Conservation (phyloP, 2,113 vertebrate species). For the Cyrtonyx montezumae region DNA sequence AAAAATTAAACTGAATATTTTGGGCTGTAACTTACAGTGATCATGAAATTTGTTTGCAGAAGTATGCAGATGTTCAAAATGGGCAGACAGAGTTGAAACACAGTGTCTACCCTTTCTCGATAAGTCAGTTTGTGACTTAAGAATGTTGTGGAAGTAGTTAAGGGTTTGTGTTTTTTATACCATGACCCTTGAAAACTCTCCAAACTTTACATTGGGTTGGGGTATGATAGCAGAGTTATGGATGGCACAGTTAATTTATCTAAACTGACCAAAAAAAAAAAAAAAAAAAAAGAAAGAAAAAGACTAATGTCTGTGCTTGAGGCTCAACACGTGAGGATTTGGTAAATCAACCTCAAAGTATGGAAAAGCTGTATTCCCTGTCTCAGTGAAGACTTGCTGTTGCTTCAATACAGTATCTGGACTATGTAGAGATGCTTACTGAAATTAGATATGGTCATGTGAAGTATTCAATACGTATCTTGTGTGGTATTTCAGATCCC, state of each 20-base stretch:
- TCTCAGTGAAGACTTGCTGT: not conserved
- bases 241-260: not conserved
- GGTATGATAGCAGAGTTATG: not conserved
- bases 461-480: conserved; percentile 71
- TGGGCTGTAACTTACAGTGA: not conserved
- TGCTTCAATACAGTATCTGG: not conserved
- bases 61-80: not conserved
- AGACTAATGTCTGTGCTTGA: not conserved
- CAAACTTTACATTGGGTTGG: not conserved
- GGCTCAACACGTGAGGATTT: not conserved
- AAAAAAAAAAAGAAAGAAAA: too few species aligned
- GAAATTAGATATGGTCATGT: conserved; percentile 64
- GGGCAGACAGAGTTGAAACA: not conserved
- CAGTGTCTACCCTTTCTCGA: not conserved
- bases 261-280: not conserved
- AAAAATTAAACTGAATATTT: not conserved
- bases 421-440: not conserved
- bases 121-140: not conserved
- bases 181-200: not conserved
- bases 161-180: not conserved
- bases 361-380: not conserved
- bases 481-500: conserved; percentile 37
- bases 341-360: not conserved
- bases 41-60: not conserved
- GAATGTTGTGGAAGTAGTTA: not conserved